Conservation (phyloP, 2,888 invertebrate species). For the Zaprionus lineosus region DNA sequence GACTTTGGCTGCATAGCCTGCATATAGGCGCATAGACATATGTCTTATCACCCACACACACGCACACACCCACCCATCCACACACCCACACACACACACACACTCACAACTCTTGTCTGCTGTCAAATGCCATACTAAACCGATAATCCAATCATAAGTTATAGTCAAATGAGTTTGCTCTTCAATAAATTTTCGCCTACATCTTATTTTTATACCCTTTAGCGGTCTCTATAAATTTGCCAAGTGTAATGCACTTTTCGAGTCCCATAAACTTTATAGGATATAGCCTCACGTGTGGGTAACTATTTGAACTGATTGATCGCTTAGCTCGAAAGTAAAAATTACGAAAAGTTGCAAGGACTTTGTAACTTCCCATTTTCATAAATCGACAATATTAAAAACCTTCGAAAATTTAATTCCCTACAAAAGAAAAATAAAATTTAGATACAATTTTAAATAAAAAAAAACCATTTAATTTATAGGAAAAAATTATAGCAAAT, state of each 20-base stretch:
- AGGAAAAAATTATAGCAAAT: no score
- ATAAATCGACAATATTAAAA: no score
- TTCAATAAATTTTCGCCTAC: slow-evolving; percentile 69
- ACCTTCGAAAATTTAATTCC: no score
- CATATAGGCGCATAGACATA: slow-evolving; percentile 71
- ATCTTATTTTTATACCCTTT: slow-evolving; percentile 32
- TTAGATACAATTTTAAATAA: no score
- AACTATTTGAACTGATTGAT: no score
- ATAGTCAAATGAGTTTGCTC: slow-evolving; percentile 78
- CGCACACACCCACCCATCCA: slow-evolving; percentile 8
- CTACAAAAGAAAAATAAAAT: no score
- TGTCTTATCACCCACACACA: slow-evolving; percentile 67
- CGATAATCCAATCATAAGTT: slow-evolving; percentile 78
- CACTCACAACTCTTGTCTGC: slow-evolving; percentile 32
- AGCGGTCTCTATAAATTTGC: neutral
- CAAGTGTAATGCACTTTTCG: neutral
- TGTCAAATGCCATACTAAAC: slow-evolving; percentile 79
- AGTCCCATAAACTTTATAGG: no score
- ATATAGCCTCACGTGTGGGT: no score
- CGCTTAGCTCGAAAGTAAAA: no score
- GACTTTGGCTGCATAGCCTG: slow-evolving; percentile 53
- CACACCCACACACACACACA: slow-evolving; percentile 4
- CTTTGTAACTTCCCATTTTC: no score
- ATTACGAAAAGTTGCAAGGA: no score
- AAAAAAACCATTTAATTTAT: no score